These are phyloP conservation scores for Leistus spinibarbis DNA, from an alignment of 2,888 invertebrate species.

Conservation along the genomic window DNA sequence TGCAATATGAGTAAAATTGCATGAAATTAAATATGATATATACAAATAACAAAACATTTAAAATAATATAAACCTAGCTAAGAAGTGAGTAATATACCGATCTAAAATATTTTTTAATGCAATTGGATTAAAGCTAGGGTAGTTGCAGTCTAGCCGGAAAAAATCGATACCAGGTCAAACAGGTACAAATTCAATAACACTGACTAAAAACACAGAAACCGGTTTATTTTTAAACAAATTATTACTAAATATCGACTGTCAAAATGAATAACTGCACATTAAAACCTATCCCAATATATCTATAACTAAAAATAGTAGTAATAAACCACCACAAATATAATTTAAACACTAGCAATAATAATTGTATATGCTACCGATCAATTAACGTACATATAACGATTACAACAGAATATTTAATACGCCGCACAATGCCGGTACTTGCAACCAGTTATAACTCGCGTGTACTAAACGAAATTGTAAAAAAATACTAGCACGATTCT, in stretches of 20 bases:
- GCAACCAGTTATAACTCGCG: background rate
- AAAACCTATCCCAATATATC: background rate
- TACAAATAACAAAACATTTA: background rate
- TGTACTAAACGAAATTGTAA: conserved; percentile 3
- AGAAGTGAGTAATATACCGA: no score
- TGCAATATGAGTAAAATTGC: conserved; percentile 45
- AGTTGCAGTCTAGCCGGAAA: background rate
- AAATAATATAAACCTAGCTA: background rate
- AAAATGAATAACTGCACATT: background rate
- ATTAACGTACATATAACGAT: background rate
- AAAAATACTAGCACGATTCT: conserved; percentile 26
- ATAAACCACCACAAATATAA: background rate
- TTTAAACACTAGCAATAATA: background rate
- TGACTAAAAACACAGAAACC: background rate
- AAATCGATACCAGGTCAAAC: background rate
- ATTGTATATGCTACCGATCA: background rate
- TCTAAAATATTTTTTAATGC: no score
- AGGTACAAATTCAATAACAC: background rate
- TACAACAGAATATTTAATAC: background rate
- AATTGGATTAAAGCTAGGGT: background rate
- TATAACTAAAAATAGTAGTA: background rate
- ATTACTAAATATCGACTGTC: background rate
- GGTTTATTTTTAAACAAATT: background rate
- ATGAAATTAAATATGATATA: background rate
- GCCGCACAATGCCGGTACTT: conserved; percentile 26